Percentiles rank a stretch among this genome's conserved stretches.
Conservation (phyloP, 2,113 vertebrate species). For the Paradoxurus hermaphroditus region DNA sequence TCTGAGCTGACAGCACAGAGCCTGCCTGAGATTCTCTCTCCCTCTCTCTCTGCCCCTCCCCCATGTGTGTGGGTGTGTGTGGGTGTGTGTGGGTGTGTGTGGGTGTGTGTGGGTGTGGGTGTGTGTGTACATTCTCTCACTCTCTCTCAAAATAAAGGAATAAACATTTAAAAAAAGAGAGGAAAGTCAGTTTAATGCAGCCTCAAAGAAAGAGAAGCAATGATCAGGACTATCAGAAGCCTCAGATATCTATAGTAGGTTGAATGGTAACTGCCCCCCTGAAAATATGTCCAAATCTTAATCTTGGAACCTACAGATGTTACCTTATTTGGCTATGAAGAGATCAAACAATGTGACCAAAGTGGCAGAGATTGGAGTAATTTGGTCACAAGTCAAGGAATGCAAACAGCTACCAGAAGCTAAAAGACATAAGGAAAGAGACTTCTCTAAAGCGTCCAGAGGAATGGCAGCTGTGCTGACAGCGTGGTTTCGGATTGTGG, state of each 20-base stretch:
- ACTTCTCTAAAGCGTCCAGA: not conserved
- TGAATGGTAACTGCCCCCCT: not conserved
- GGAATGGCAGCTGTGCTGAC: not conserved
- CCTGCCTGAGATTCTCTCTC: no score
- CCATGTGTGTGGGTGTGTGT: no score
- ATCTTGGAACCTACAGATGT: not conserved
- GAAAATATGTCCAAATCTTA: not conserved
- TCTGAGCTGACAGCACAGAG: no score
- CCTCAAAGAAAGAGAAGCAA: not conserved
- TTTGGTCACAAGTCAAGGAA: not conserved
- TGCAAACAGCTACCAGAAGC: no score
- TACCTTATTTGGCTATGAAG: not conserved
- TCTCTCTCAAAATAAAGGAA: no score
- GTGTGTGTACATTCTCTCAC: no score
- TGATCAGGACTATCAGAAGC: not conserved
- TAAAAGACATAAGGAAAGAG: not conserved
- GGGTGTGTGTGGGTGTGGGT: no score
- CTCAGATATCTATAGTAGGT: not conserved
- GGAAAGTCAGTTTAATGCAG: not conserved
- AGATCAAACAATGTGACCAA: not conserved
- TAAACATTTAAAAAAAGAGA: not conserved
- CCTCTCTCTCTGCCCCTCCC: no score
- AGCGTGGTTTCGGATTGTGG: not conserved
- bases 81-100: no score
- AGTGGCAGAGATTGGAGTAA: not conserved